Evolutionary conservation across 2,113 vertebrate genomes (phyloP).

Genomic region (Antigone vipio): DNA sequence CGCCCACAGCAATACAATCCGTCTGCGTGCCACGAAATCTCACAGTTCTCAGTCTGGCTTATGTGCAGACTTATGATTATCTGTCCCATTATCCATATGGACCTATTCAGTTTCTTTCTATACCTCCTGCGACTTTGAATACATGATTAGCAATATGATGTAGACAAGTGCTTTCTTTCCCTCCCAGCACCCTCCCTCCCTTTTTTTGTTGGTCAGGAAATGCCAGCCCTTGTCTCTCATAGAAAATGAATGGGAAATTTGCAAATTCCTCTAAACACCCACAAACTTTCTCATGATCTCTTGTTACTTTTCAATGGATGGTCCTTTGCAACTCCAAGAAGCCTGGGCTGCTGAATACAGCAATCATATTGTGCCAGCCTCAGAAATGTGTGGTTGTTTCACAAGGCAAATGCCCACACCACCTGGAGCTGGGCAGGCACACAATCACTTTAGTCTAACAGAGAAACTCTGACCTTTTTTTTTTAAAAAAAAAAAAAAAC

Average conservation of each 20-base stretch:
- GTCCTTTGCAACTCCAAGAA: neutral
- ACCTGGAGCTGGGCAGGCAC: slow-evolving; percentile 40
- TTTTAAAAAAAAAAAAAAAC: neutral
- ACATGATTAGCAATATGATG: neutral
- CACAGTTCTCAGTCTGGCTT: neutral
- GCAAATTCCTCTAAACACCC: slow-evolving; percentile 51
- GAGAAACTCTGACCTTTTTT: neutral
- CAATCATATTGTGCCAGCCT: slow-evolving; percentile 11
- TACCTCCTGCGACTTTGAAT: neutral
- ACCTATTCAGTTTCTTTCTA: neutral
- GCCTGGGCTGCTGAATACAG: slow-evolving; percentile 20
- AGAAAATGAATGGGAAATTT: slow-evolving; percentile 51
- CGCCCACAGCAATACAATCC: neutral
- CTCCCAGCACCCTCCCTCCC: neutral
- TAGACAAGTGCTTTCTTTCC: neutral
- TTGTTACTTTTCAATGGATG: slow-evolving; percentile 26
- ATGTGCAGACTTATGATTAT: neutral
- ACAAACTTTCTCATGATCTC: slow-evolving; percentile 62
- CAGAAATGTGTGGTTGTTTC: neutral
- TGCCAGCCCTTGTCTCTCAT: slow-evolving; percentile 13
- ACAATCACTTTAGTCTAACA: neutral
- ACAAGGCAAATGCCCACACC: slow-evolving; percentile 19
- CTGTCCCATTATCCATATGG: neutral
- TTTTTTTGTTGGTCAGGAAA: slow-evolving; percentile 19
- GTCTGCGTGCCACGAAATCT: neutral